Conservation (phyloP, 2,888 invertebrate genomes). For the Ophion obscuratus region DNA sequence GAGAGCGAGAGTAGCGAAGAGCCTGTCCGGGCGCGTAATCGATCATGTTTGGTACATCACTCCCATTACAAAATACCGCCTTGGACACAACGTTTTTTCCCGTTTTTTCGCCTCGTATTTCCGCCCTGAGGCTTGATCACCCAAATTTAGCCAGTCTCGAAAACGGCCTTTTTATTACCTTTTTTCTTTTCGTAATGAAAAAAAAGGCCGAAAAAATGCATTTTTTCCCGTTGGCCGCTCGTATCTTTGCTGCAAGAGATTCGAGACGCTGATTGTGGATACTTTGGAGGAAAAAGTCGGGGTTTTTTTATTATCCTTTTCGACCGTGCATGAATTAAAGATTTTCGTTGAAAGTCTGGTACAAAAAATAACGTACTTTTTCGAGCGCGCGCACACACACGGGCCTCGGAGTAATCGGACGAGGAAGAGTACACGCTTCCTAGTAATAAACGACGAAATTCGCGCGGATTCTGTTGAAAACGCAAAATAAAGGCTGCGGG, state of each 20-base stretch:
- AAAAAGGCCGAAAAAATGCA: neutral
- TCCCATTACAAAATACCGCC: too few species aligned
- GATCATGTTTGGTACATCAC: conserved; percentile 5
- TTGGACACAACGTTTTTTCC: neutral
- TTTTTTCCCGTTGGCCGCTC: neutral
- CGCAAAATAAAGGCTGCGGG: neutral
- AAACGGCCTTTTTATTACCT: neutral
- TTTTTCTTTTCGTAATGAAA: neutral
- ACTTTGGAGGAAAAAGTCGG: neutral
- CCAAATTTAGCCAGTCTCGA: conserved; percentile 6
- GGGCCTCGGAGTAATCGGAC: neutral
- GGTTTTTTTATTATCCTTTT: neutral
- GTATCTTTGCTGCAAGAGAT: neutral
- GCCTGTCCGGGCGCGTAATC: conserved; percentile 3
- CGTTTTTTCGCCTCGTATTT: neutral
- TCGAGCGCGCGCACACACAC: neutral
- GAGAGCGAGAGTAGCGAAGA: neutral
- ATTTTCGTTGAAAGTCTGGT: neutral
- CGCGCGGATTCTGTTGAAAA: neutral
- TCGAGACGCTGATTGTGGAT: neutral
- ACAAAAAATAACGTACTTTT: neutral
- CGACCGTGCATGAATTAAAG: neutral
- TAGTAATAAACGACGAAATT: neutral
- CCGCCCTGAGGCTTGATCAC: conserved; percentile 7
- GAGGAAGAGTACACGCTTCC: neutral